Conservation (phyloP, 2,113 vertebrate genomes). For the Alectura lathami region DNA sequence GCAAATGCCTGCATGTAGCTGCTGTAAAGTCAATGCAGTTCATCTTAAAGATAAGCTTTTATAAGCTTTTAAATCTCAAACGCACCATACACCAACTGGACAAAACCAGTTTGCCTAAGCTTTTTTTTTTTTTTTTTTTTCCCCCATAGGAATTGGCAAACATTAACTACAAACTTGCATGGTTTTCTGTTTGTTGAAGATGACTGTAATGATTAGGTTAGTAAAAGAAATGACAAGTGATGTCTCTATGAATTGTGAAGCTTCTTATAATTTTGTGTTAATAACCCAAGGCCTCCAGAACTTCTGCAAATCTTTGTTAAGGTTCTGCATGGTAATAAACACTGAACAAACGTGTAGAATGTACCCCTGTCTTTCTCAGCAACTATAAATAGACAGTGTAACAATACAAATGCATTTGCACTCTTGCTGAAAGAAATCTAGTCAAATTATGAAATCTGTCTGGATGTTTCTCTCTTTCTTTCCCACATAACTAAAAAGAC, state of each 20-base stretch:
- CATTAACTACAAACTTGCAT: not conserved
- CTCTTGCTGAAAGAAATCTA: not conserved
- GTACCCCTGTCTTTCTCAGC: not conserved
- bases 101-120: not conserved
- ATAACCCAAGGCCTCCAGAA: not conserved
- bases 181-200: constrained; percentile 14
- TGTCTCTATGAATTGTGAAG: not conserved
- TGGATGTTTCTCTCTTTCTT: not conserved
- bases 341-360: not conserved
- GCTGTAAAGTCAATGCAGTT: not conserved
- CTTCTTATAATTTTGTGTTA: not conserved
- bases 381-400: not conserved
- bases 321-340: not conserved
- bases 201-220: not conserved
- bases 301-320: not conserved
- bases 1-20: not conserved
- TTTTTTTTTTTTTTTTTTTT: constrained; percentile 7
- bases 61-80: not conserved
- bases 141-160: not conserved
- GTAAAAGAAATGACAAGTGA: not conserved
- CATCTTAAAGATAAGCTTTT: not conserved
- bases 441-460: not conserved
- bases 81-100: not conserved
- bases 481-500: not conserved
- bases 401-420: not conserved